Conservation (phyloP, 1,140 invertebrate genomes). For the Aphelenchoides fujianensis region DNA sequence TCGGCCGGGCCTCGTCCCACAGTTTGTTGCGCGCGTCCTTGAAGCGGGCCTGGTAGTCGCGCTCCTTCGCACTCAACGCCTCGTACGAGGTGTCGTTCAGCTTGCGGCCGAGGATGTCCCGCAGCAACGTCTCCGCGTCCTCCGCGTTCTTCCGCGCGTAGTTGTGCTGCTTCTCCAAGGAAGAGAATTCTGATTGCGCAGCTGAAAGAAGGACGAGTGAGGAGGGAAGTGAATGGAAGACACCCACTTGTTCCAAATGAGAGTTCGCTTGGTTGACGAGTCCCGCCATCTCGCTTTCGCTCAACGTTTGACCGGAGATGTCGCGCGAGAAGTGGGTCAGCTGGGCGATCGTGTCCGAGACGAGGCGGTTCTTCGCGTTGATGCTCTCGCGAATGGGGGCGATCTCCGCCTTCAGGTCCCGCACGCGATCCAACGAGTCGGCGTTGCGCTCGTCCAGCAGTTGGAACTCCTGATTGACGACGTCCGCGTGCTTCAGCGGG, state of each 20-base stretch:
- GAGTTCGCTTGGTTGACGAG: constrained; percentile 46
- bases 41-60: constrained; percentile 41
- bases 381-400: constrained; percentile 23
- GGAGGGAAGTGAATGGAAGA: no score
- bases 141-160: constrained; percentile 52
- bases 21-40: constrained; percentile 52
- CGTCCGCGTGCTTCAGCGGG: constrained; percentile 29
- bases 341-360: constrained; percentile 23
- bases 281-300: constrained; percentile 29
- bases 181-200: constrained; percentile 44
- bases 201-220: no score
- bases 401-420: constrained; percentile 23
- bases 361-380: constrained; percentile 29
- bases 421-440: constrained; percentile 31
- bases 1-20: constrained; percentile 48
- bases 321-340: constrained; percentile 30
- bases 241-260: constrained; percentile 46
- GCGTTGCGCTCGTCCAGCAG: constrained; percentile 42
- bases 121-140: constrained; percentile 47
- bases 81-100: constrained; percentile 57
- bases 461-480: constrained; percentile 45
- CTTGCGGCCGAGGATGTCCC: constrained; percentile 53
- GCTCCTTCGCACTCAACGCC: constrained; percentile 27
- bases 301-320: not conserved
- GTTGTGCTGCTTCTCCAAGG: constrained; percentile 56